These are phyloP conservation scores for Ophioninae sp. DNA, from an alignment of 2,888 invertebrate species.

Conservation along the genomic window DNA sequence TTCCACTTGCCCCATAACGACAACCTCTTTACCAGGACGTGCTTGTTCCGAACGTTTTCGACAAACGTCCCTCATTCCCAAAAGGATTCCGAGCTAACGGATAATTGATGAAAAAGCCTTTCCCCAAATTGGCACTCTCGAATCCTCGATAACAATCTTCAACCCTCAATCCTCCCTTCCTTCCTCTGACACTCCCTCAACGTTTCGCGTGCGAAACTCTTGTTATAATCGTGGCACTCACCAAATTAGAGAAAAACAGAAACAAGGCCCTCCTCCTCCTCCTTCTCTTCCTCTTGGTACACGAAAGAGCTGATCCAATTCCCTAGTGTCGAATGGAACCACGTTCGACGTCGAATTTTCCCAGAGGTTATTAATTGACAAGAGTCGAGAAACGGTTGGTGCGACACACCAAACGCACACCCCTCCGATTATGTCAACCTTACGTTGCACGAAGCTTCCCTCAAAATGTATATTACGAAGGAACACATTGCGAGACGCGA, in stretches of 20 bases:
- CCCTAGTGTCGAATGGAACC: not conserved
- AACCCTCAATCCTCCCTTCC: not conserved
- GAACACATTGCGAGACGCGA: conserved; percentile 51
- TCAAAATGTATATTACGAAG: conserved; percentile 51
- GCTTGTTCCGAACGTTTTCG: too few relatives aligned
- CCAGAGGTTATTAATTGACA: conserved; percentile 15
- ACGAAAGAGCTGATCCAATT: conserved; percentile 5
- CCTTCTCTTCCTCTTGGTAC: not conserved
- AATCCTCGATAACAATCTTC: not conserved
- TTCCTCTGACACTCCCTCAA: not conserved
- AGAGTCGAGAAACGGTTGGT: not conserved
- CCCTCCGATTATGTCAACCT: conserved; percentile 5
- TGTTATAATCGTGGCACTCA: not conserved
- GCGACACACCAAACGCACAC: conserved; percentile 20
- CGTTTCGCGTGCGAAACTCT: not conserved
- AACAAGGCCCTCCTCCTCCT: not conserved
- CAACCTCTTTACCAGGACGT: not conserved
- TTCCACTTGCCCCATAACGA: not conserved
- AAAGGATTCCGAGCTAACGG: not conserved
- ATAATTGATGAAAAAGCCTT: not conserved
- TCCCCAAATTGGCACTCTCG: not conserved
- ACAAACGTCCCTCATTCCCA: not conserved
- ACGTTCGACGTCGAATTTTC: conserved; percentile 18
- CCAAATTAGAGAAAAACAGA: not conserved
- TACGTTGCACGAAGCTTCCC: conserved; percentile 10